Conservation (phyloP, 2,888 invertebrate genomes). For the Acanthopleura granulata region DNA sequence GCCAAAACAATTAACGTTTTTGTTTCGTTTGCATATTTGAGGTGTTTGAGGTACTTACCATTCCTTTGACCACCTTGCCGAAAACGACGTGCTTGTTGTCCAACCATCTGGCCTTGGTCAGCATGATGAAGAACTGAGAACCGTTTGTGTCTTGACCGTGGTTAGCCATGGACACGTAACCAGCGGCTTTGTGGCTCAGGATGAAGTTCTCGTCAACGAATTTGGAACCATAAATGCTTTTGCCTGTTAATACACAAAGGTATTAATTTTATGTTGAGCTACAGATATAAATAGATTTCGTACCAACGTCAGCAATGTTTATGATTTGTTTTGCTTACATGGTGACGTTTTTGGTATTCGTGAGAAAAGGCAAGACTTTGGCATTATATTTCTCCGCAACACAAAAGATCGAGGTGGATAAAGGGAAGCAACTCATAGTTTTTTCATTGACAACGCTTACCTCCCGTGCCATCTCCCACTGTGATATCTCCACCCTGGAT, state of each 20-base stretch:
- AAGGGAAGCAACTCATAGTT: background rate
- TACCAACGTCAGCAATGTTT: no score
- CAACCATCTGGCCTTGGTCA: slow-evolving; percentile 67
- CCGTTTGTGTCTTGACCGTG: slow-evolving; percentile 69
- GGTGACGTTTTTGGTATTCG: no score
- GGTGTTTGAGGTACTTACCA: slow-evolving; percentile 47
- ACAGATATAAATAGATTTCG: no score
- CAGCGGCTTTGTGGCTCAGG: slow-evolving; percentile 64
- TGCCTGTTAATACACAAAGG: slow-evolving; percentile 41
- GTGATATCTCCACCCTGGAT: slow-evolving; percentile 66
- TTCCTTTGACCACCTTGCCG: slow-evolving; percentile 67
- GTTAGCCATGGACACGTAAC: slow-evolving; percentile 70
- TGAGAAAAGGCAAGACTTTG: no score
- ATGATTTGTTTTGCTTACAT: no score
- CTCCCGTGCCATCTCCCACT: slow-evolving; percentile 60
- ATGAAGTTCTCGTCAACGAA: slow-evolving; percentile 68
- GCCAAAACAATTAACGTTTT: no score
- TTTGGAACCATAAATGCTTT: slow-evolving; percentile 65
- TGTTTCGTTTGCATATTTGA: no score
- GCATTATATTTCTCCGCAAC: no score
- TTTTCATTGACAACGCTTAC: slow-evolving; percentile 29
- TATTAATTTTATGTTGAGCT: no score
- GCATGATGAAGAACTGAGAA: slow-evolving; percentile 68
- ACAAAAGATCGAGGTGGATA: no score
- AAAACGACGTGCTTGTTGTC: slow-evolving; percentile 69